A percentile compares a stretch with the other conserved stretches of the same genome.
phyloP scores from a whole-genome alignment of 2,113 vertebrate species.

The Echinops telfairi region DNA sequence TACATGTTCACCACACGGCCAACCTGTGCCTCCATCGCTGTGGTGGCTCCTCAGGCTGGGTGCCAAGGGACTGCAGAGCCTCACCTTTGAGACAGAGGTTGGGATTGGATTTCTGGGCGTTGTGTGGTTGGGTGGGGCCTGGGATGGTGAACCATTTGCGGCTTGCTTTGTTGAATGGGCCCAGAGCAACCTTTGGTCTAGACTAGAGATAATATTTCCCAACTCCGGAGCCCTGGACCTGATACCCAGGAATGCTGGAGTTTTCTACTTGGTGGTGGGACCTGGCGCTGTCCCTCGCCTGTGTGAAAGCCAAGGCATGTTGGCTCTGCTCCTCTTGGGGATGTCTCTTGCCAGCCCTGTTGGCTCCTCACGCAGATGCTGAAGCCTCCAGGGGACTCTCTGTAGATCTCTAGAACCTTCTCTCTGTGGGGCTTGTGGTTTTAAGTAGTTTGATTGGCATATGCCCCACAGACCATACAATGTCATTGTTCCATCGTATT shows the following conservation, averaged over 20 bases:
- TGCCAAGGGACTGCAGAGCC: neutral
- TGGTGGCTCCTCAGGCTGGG: neutral
- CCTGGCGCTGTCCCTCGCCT: neutral
- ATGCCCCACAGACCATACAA: too few relatives aligned
- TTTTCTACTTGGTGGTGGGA: neutral
- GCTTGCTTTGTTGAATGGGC: neutral
- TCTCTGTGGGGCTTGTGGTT: too few relatives aligned
- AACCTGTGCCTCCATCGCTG: neutral
- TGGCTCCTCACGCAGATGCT: neutral
- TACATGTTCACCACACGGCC: neutral
- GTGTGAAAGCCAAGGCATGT: rapidly evolving
- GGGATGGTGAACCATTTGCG: neutral
- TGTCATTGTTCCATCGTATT: too few relatives aligned
- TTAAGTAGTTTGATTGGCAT: too few relatives aligned
- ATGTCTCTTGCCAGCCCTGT: neutral
- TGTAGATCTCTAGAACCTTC: neutral
- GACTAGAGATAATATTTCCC: neutral
- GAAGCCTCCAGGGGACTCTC: neutral
- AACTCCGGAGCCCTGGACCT: neutral
- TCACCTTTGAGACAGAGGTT: neutral
- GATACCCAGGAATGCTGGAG: neutral
- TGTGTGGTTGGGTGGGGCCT: neutral
- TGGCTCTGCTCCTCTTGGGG: neutral
- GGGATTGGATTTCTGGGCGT: neutral
- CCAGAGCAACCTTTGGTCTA: neutral